Evolutionary conservation across 2,113 vertebrate genomes (phyloP).

Genomic region (Brienomyrus longianalis): DNA sequence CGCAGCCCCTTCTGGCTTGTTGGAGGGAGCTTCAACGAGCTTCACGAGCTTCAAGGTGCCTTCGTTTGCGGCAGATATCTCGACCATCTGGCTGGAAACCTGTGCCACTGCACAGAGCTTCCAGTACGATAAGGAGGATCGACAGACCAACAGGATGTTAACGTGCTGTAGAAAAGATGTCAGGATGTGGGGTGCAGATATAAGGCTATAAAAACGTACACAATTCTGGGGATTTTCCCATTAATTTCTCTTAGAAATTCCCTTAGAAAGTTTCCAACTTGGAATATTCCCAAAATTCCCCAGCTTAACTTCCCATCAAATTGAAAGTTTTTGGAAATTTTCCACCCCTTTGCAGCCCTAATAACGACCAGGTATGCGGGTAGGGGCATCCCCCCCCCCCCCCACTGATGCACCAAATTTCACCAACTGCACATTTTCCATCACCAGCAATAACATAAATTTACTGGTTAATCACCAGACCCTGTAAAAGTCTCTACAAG

Average conservation of each 20-base stretch:
- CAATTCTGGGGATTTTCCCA: no score
- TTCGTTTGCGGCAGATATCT: not conserved
- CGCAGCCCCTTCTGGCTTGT: not conserved
- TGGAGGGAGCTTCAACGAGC: not conserved
- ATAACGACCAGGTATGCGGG: not conserved
- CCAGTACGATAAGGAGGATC: not conserved
- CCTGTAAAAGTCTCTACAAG: not conserved
- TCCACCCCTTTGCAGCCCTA: no score
- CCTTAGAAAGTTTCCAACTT: no score
- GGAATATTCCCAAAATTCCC: no score
- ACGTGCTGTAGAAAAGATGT: not conserved
- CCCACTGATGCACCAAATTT: not conserved
- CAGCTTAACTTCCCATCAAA: no score
- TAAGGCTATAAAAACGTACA: not conserved
- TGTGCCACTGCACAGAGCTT: not conserved
- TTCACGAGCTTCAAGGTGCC: not conserved
- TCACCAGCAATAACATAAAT: not conserved
- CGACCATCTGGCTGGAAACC: not conserved
- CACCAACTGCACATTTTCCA: not conserved
- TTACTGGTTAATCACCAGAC: not conserved
- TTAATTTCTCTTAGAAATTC: no score
- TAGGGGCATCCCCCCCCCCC: not conserved
- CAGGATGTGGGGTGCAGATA: not conserved
- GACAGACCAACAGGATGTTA: not conserved
- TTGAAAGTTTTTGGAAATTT: no score